Conservation (phyloP, 1,140 invertebrate genomes). For the Drosophila biarmipes region DNA sequence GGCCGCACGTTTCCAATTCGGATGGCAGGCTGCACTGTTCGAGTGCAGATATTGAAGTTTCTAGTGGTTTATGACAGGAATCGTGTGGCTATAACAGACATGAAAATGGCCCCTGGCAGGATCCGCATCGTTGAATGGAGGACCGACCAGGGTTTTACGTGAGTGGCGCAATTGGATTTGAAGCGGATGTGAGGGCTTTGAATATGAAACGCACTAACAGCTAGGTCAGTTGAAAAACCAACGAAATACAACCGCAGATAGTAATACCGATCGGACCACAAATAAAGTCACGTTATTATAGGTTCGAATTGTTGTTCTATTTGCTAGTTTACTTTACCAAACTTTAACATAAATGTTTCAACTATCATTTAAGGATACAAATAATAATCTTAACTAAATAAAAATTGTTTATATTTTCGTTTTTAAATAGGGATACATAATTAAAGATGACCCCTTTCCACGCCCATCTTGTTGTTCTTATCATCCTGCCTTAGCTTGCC, state of each 20-base stretch:
- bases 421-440: neutral
- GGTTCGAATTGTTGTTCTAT: too few species aligned
- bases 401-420: neutral
- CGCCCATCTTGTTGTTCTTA: neutral
- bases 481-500: neutral
- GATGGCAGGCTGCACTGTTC: constrained; percentile 16
- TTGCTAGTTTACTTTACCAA: neutral
- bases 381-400: too few species aligned
- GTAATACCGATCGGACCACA: neutral
- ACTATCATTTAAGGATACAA: too few species aligned
- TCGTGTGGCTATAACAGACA: constrained; percentile 14
- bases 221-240: neutral
- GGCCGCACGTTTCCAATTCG: constrained; percentile 53
- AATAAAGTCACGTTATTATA: neutral
- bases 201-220: neutral
- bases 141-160: constrained; percentile 13
- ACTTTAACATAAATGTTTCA: neutral
- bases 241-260: neutral
- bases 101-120: constrained; percentile 16
- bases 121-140: constrained; percentile 14
- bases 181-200: constrained; percentile 14
- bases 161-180: constrained; percentile 7
- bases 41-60: constrained; percentile 63
- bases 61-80: constrained; percentile 49
- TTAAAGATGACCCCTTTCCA: neutral